Conservation (phyloP, 2,888 invertebrate species). For the Cabera pusaria region DNA sequence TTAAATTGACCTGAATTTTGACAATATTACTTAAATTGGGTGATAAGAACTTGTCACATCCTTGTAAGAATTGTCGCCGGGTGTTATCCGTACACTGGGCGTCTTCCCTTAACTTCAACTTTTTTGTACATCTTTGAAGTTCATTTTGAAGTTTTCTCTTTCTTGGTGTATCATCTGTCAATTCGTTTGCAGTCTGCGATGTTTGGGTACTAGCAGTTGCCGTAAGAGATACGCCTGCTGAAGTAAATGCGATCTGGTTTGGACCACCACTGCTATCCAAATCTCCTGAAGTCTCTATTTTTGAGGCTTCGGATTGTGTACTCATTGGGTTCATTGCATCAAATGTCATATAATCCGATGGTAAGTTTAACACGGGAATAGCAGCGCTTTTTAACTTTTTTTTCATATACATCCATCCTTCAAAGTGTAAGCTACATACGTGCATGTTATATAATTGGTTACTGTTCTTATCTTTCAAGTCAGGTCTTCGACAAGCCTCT, state of each 20-base stretch:
- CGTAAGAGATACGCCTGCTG: neutral
- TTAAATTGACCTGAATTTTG: neutral
- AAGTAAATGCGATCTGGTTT: neutral
- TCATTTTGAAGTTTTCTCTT: no score
- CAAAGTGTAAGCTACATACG: neutral
- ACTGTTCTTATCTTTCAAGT: neutral
- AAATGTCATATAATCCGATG: no score
- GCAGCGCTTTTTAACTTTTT: neutral
- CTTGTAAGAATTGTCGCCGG: neutral
- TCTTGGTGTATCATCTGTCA: no score
- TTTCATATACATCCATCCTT: neutral
- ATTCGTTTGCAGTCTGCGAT: neutral
- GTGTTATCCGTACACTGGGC: no score
- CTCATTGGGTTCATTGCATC: neutral
- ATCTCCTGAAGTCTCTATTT: neutral
- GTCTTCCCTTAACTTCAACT: no score
- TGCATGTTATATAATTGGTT: neutral
- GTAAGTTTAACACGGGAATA: neutral
- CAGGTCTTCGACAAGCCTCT: neutral
- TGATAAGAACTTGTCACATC: no score
- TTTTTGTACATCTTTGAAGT: no score
- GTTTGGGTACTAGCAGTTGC: neutral
- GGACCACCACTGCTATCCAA: neutral
- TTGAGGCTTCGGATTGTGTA: neutral
- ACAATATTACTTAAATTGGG: no score